Base-by-base conservation (phyloP, 37 sponge, comb jelly and placozoan species). In the Eunapius fragilis region DNA sequence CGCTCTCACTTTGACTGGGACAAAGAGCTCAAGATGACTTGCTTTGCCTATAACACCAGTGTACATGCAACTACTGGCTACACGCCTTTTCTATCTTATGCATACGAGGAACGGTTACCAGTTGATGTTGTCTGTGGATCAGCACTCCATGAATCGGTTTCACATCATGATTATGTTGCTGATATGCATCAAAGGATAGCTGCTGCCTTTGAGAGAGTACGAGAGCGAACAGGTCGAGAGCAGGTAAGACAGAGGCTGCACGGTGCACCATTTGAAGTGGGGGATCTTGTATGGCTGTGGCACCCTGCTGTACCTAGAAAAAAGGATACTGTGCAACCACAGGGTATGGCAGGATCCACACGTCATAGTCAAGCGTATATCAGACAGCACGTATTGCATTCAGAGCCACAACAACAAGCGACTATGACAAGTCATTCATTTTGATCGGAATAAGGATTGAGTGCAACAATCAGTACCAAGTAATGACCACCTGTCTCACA, bases 51-150 rank as follows among this genome's bases (percentile, higher is more conserved):
- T 58, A 58, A 58, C 58, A 58, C 58, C 22, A 13, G 1, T 11
- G 58, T 58, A 13, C 22, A 58, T 19, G 6, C 58, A 4, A 13
- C 58, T 58, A 58, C 58, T 17, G 58, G 22, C 19, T 11, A 58
- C 17, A 58, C 58, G 1, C 58, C 58, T 13, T 58, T 58, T 4
- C 47, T 45, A 4, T 11, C 9, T 4, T 19, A 58, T 58, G 58
- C 19, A 11, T 13, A 58, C 14, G 58, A 58, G 14, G 58, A 12
- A 10, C 14, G 58, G 14, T 17, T 58, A 58, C 58, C 58, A 58
- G 22, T 19, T 2, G 19, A 58, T 48, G 12, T 86, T 5, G 78
- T 86, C 72, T 86, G 38, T 79, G 77, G 85, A 11, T 28, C 31
- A 11, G 50, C 68, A 30, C 69, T 68, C 36, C 48, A 41, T 1